Evolutionary conservation across 92 coral and sea anemone species (phyloP), one percentile per base, ranked within the genome.

Genomic region (Metridium senile): DNA sequence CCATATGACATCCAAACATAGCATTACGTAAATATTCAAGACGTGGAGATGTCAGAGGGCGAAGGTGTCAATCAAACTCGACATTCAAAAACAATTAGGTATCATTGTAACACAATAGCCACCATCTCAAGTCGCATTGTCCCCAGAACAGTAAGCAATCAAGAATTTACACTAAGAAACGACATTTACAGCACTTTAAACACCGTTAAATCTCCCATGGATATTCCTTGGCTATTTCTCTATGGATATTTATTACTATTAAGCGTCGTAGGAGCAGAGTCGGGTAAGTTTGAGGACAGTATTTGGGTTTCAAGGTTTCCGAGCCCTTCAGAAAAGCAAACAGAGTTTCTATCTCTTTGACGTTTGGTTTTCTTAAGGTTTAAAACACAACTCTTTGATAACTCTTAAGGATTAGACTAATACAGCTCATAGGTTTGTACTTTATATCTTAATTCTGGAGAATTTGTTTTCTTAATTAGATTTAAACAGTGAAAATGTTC

Each of bases 31-130:
- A 78, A 78, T 68, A 71, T 70, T 61, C 32, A 56, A 76, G 33
- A 74, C 76, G 84, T 79, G 76, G 68, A 79, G 25, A 78, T 78
- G 88, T 87, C 88, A 87, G 63, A 64, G 67, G 78, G 66, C 85
- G 74, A 72, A 35, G 35, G 20, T 84, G 93, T 88, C 93, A 88
- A 88, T 88, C 93, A 88, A 75, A 28, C 23, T 51, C 61, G 56
- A 47, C 73, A 72, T 88, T 45, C 68, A 72, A 80, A 80, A 80
- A 74, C 88, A 82, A 91, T 91, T 85, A 88, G 85, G 62, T 49
- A 6, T 52, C 79, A 82, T 82, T 82, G 97, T 68, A 89, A 82
- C 74, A 82, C 80, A 91, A 91, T 88, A 88, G 88, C 81, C 54
- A 43, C 11, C 6, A 71, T 61, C 72, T 73, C 54, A 20, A 51